Evolutionary conservation across 2,888 invertebrate genomes (phyloP), one percentile per base, ranked within the genome.

Genomic region (Leucophenga montana): DNA sequence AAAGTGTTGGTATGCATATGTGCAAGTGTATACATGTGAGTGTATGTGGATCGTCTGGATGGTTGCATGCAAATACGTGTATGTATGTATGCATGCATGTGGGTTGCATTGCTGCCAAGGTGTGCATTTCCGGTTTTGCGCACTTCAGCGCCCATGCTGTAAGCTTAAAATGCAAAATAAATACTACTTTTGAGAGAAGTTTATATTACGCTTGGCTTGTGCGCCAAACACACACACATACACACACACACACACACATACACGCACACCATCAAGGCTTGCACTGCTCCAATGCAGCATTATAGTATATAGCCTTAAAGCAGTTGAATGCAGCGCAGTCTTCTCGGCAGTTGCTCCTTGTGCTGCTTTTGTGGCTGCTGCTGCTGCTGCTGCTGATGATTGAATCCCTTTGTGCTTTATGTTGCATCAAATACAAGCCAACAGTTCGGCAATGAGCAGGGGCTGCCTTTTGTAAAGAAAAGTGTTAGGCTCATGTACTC

Each of bases 161-260:
- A 78, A 83, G 78, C 82, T 83, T 78, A 82, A 81, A 82, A 84
- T 81, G 80, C 79, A 82, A 82, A 84, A 84, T 82, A 84, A 83
- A 82, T 84, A 78, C 82, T 77, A 77, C 80, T 83, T 82, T 81
- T 78, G 73, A 83, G 82, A 78, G 78, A 81, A 81, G 81, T 83
- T 81, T 81, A 83, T 82, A 83, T 80, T 83, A 80, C 84, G 84
- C 84, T 82, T 80, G 80, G 81, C 79, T 84, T 83, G 80, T 76
- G 80, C 79, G 80, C 80, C 80, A 83, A 53, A 66, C 44, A 48
- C 66, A 39, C 61, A 61, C 20, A 18, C 53, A 53, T 3, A 53
- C 53, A 53, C 53, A 16, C 53, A 18, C 53, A 53, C 14, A 56
- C 5, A 22, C 18, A 56, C 20, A 4, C 8, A 11, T 13, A 27